Evolutionary conservation across 2,113 vertebrate species (phyloP), one percentile per base, ranked within the genome.

Genomic region (Sitta europaea): DNA sequence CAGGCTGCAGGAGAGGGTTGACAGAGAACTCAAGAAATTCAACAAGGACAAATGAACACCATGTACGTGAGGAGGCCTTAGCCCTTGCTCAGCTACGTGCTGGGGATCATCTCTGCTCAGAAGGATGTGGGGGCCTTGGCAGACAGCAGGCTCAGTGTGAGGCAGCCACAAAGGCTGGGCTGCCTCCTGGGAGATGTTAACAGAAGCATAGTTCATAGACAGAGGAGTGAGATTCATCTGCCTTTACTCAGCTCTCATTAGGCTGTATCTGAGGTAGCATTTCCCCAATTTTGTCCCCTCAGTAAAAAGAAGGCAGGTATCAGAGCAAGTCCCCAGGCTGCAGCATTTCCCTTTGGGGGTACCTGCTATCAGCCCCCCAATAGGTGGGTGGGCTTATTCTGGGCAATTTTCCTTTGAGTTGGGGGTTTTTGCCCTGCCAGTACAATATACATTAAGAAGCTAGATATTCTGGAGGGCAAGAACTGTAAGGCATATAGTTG

Each of bases 291-390:
- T 81, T 85, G 19, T 53, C 12, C 7, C 21, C 8, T 31, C n/a
- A 12, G 22, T 75, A 14, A 62, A 72, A 71, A 51, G 61, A 7
- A 7, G 17, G 10, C 43, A 53, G 0, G 0, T 22, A 2, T 7
- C 19, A 6, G 51, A 50, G 55, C 33, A 38, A 38, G 19, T 48
- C 10, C 28, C 31, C 36, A 48, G 28, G 20, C 55, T 89, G 63
- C 31, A 55, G 22, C 28, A 8, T 11, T 68, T 54, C 13, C 4
- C 19, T 76, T 85, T 16, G 4, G 23, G 14, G 8, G 8, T 18
- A 24, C 12, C 18, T 6, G 1, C 1, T 21, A 50, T 33, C 57
- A 81, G 33, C n/a, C 19, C 13, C 4, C 1, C 23, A 28, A 0
- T 12, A 45, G 23, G 27, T 10, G 43, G 14, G 27, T 74, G 14